Conservation (phyloP, 2,797 vertebrate species). For the Sebastes iracundus region DNA sequence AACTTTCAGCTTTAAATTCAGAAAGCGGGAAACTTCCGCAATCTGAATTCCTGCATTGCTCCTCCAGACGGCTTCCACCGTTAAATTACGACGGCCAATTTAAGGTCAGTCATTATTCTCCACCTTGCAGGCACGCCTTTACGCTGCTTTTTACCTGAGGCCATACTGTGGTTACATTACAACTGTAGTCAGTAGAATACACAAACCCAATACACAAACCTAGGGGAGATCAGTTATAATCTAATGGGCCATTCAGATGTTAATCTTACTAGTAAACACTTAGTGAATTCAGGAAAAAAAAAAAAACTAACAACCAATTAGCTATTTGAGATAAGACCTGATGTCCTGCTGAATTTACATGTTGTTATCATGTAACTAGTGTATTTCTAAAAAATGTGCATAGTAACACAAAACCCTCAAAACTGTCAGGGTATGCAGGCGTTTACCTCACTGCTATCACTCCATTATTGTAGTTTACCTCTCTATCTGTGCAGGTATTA, state of each 20-base stretch:
- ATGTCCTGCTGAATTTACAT: conserved; percentile 1
- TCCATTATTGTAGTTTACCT: not conserved
- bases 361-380: not conserved
- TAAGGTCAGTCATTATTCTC: conserved; percentile 49
- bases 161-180: conserved; percentile 42
- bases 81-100: conserved; percentile 52
- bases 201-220: conserved; percentile 83
- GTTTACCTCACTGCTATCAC: not conserved
- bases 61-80: not conserved
- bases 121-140: conserved; percentile 59
- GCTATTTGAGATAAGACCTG: conserved; percentile 36
- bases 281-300: conserved; percentile 52
- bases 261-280: conserved; percentile 79
- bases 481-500: not conserved
- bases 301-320: conserved; percentile 68
- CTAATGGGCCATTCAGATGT: conserved; percentile 84
- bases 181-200: conserved; percentile 74
- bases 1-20: not conserved
- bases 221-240: conserved; percentile 73
- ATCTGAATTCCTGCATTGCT: conserved; percentile 21
- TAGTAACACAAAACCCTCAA: not conserved
- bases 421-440: not conserved
- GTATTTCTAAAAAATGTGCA: not conserved
- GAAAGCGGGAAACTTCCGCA: not conserved
- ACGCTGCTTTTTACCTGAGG: conserved; percentile 69